phyloP scores from a whole-genome alignment of 1,140 invertebrate genomes.

The Conus betulinus region DNA sequence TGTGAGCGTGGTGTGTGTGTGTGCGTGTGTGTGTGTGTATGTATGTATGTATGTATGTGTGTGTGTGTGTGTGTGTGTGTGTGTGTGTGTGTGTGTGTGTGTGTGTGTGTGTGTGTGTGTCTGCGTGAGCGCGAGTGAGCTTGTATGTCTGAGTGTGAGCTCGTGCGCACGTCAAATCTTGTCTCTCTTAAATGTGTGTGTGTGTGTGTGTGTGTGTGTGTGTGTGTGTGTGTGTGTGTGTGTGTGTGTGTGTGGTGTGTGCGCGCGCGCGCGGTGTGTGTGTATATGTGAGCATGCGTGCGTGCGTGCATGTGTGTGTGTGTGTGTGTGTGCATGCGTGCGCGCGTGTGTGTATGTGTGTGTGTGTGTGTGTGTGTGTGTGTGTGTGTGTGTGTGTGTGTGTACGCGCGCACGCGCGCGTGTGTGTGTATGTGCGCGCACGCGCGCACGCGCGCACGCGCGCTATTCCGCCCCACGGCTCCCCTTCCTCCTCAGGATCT shows the following conservation, averaged over 20 bases:
- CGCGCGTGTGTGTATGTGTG: not conserved
- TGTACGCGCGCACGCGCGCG: not conserved
- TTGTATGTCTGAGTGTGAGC: not conserved
- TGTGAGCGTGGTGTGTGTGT: no score
- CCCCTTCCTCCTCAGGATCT: no score
- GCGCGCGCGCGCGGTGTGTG: no score
- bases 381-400: conserved; percentile 4
- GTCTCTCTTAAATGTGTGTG: not conserved
- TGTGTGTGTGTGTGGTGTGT: no score
- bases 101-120: not conserved
- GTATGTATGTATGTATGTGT: conserved; percentile 14
- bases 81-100: conserved; percentile 10
- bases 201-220: not conserved
- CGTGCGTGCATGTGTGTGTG: not conserved
- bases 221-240: not conserved
- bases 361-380: not conserved
- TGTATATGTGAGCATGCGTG: no score
- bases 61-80: conserved; percentile 26
- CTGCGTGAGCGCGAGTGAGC: not conserved
- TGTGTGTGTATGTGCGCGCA: not conserved
- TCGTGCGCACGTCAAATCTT: not conserved
- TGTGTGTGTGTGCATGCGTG: not conserved
- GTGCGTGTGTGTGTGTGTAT: conserved; percentile 13
- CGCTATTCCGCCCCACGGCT: not conserved
- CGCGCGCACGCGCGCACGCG: not conserved